phyloP scores from a whole-genome alignment of 2,888 invertebrate species.

The Caenorhabditis sp. region DNA sequence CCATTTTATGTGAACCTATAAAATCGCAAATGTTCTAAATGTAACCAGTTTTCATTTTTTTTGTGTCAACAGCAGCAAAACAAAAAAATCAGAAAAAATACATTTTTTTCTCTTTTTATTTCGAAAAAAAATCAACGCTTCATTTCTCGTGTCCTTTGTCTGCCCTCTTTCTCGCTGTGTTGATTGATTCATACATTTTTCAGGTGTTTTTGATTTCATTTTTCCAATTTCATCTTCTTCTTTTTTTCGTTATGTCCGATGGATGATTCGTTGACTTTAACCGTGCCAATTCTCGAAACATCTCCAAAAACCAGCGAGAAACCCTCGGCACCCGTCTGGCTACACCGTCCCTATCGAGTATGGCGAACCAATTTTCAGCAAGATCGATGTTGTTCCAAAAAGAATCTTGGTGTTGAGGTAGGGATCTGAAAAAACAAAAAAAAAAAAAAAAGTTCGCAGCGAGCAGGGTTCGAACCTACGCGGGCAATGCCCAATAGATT shows the following conservation, averaged over 20 bases:
- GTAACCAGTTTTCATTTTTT: too few relatives aligned
- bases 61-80: too few relatives aligned
- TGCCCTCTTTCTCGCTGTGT: background rate
- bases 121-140: background rate
- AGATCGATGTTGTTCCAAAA: constrained; percentile 48
- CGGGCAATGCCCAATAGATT: constrained; percentile 78
- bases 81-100: too few relatives aligned
- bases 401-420: constrained; percentile 42
- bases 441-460: constrained; percentile 50
- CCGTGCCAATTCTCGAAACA: background rate
- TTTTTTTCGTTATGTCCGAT: background rate
- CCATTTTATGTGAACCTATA: too few relatives aligned
- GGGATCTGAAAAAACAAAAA: background rate
- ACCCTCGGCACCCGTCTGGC: constrained; percentile 8
- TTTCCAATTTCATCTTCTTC: too few relatives aligned
- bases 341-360: constrained; percentile 38
- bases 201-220: background rate
- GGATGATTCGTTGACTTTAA: background rate
- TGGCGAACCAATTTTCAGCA: constrained; percentile 52
- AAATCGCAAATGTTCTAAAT: too few relatives aligned
- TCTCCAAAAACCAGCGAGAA: background rate
- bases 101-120: too few relatives aligned
- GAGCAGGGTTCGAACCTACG: constrained; percentile 79
- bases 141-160: background rate
- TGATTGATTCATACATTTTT: background rate